Base-by-base conservation (phyloP, 2,797 vertebrate genomes). In the Danio tinwini region DNA sequence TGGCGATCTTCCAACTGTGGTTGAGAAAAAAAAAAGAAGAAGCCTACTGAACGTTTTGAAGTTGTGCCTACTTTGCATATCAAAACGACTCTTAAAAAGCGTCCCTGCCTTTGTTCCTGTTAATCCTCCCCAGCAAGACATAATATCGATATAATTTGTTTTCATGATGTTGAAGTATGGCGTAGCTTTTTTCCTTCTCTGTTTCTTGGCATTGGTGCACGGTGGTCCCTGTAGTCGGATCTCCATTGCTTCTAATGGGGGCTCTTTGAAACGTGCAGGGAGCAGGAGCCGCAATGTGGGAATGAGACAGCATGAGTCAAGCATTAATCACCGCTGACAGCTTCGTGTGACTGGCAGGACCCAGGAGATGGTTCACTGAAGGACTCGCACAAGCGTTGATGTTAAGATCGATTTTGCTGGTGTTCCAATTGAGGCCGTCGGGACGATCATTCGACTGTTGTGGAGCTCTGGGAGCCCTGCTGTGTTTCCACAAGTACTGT, bases 321-420 rank as follows among this genome's bases (percentile, higher is more conserved):
- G 77, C 75, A 83, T 86, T 83, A 84, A 84, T 86, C 85, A 83
- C 44, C 74, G 61, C 62, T 82, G 85, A 84, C 85, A 81, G 82
- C 50, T 67, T 37, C 29, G 70, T 75, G 75, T 78, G 65, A 79
- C 81, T 73, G 47, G 80, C 85, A 82, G 73, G 76, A 55, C 79
- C 73, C 73, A 49, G 44, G 79, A 74, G 76, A 79, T 37, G 42
- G 42, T 52, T 9, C 58, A 80, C 56, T 19, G 73, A 63, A 82
- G 74, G 77, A 82, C 70, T 62, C 16, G 40, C n/a, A 61, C 55
- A 81, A 58, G 74, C 45, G 59, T 53, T 84, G 80, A 81, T 74
- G 74, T 58, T 86, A 75, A 78, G 69, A 86, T 86, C 80, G 72
- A 83, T 84, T 86, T 74, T 75, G 58, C 53, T 52, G 59, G 58